Evolutionary conservation across 2,888 invertebrate genomes (phyloP).

Genomic region (Andrena hattorfiana): DNA sequence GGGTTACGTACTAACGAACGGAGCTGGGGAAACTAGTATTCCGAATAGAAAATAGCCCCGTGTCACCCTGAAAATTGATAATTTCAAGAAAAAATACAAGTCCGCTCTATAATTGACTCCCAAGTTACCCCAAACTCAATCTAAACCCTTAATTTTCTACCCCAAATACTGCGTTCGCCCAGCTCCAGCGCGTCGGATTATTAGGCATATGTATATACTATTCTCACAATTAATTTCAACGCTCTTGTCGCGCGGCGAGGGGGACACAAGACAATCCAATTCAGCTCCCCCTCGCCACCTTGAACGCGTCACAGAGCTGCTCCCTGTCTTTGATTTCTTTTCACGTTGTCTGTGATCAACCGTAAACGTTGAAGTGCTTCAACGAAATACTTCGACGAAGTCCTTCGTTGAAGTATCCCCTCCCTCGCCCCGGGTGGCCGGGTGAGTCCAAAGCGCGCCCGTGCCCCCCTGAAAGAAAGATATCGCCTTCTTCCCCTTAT

Average conservation of each 20-base stretch:
- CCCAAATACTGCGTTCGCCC: slow-evolving; percentile 22
- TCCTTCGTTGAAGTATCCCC: slow-evolving; percentile 11
- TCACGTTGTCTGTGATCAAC: slow-evolving; percentile 66
- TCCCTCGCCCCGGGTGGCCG: not conserved
- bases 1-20: slow-evolving; percentile 25
- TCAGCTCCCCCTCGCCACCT: not conserved
- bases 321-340: slow-evolving; percentile 28
- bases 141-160: slow-evolving; percentile 3
- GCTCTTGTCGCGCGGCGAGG: slow-evolving; percentile 9
- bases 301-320: not conserved
- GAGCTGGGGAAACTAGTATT: slow-evolving; percentile 26
- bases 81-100: not conserved
- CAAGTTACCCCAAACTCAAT: too few relatives aligned
- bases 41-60: slow-evolving; percentile 6
- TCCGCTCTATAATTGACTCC: too few relatives aligned
- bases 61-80: not conserved
- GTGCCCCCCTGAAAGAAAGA: not conserved
- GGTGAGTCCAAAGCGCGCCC: too few relatives aligned
- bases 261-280: not conserved
- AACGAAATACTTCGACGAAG: not conserved
- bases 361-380: slow-evolving; percentile 39
- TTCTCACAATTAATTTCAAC: slow-evolving; percentile 1
- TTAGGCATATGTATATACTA: slow-evolving; percentile 34
- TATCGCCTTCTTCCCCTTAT: slow-evolving; percentile 25
- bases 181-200: slow-evolving; percentile 29